phyloP scores from a whole-genome alignment of 2,888 invertebrate species.

The Malacosoma neustria region DNA sequence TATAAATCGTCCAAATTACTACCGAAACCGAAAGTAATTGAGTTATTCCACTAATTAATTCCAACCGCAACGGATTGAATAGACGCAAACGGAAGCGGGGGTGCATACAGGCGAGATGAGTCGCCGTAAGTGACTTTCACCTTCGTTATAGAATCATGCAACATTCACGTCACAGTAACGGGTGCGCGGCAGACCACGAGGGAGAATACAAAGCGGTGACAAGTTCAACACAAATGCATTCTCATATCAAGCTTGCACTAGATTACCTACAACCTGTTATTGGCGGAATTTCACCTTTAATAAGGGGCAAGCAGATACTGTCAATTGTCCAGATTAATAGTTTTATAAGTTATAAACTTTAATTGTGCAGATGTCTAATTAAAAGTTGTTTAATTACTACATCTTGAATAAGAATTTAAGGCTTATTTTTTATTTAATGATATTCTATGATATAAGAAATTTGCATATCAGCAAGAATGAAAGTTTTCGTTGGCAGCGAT shows the following conservation, averaged over 20 bases:
- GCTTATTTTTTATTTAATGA: too few species aligned
- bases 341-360: too few species aligned
- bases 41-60: conserved; percentile 30
- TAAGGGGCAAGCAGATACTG: too few species aligned
- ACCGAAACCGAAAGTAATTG: conserved; percentile 15
- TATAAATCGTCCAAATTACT: too few species aligned
- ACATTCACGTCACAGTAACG: conserved; percentile 27
- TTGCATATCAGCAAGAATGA: too few species aligned
- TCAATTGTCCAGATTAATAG: too few species aligned
- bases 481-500: too few species aligned
- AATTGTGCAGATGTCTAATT: too few species aligned
- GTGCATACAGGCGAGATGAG: conserved; percentile 34
- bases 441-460: too few species aligned
- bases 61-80: conserved; percentile 26
- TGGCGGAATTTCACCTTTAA: too few species aligned
- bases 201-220: conserved; percentile 10
- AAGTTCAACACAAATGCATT: conserved; percentile 3
- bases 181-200: conserved; percentile 8
- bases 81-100: conserved; percentile 22
- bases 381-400: too few species aligned
- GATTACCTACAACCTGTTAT: neutral
- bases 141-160: conserved; percentile 32
- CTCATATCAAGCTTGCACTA: neutral
- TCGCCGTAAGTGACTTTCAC: conserved; percentile 35
- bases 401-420: too few species aligned